These are phyloP conservation scores for Globia sparganii DNA, from an alignment of 2,888 invertebrate genomes.

Conservation along the genomic window DNA sequence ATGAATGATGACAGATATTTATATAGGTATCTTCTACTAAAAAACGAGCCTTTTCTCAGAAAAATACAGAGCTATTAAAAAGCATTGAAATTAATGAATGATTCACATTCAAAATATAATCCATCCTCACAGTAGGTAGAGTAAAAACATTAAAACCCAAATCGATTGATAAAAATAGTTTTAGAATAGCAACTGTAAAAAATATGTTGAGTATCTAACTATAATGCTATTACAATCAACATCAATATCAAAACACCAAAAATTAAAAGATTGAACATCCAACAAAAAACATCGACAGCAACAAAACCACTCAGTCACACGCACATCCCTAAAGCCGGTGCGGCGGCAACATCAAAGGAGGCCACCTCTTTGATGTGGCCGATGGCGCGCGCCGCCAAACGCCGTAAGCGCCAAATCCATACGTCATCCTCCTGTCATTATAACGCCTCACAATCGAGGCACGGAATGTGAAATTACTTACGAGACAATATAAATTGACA, in stretches of 20 bases:
- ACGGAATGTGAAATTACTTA: slow-evolving; percentile 90
- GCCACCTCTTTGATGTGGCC: slow-evolving; percentile 90
- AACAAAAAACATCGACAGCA: slow-evolving; percentile 69
- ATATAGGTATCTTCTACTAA: neutral
- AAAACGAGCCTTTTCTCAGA: neutral
- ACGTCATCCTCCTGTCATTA: slow-evolving; percentile 91
- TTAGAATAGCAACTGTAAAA: neutral
- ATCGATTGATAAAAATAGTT: neutral
- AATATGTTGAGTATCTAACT: neutral
- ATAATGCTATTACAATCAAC: neutral
- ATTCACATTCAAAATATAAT: neutral
- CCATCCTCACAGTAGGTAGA: neutral
- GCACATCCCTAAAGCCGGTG: slow-evolving; percentile 82
- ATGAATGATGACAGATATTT: neutral
- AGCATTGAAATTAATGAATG: neutral
- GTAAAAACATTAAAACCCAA: neutral
- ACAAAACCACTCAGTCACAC: slow-evolving; percentile 66
- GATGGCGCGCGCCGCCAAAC: slow-evolving; percentile 90
- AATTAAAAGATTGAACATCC: neutral
- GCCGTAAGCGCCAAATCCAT: slow-evolving; percentile 91
- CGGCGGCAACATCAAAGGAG: slow-evolving; percentile 90
- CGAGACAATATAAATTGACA: slow-evolving; percentile 90
- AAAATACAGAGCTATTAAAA: neutral
- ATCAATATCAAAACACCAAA: neutral
- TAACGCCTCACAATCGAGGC: slow-evolving; percentile 89